phyloP scores from a whole-genome alignment of 2,113 vertebrate genomes.

The Ictidomys tridecemlineatus region DNA sequence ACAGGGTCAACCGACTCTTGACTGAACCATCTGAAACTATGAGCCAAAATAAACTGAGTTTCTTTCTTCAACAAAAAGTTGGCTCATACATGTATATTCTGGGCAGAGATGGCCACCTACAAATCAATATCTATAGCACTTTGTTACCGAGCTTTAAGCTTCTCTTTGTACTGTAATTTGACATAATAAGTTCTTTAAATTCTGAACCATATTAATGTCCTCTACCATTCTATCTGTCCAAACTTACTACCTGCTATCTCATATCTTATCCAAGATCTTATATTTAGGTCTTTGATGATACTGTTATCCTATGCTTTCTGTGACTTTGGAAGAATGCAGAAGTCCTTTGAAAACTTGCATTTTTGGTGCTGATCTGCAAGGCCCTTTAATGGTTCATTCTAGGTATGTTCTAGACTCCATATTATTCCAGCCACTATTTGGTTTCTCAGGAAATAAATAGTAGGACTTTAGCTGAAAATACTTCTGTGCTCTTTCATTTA shows the following conservation, averaged over 20 bases:
- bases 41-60: background rate
- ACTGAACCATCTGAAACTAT: background rate
- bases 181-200: background rate
- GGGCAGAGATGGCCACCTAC: background rate
- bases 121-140: background rate
- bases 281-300: background rate
- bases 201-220: background rate
- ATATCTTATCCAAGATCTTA: background rate
- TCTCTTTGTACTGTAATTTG: background rate
- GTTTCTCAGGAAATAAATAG: conserved; percentile 42
- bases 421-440: background rate
- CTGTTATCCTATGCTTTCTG: background rate
- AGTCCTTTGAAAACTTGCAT: conserved; percentile 9
- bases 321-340: conserved; percentile 14
- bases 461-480: background rate
- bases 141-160: background rate
- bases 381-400: background rate
- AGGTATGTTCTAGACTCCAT: background rate
- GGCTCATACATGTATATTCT: background rate
- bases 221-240: conserved; percentile 22
- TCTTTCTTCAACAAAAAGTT: background rate
- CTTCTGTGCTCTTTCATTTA: background rate
- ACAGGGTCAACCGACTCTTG: background rate
- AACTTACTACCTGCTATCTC: background rate
- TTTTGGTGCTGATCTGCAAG: background rate